phyloP scores from a whole-genome alignment of 53 echinoderm and acorn worm genomes.

The Temnopleurus reevesii region DNA sequence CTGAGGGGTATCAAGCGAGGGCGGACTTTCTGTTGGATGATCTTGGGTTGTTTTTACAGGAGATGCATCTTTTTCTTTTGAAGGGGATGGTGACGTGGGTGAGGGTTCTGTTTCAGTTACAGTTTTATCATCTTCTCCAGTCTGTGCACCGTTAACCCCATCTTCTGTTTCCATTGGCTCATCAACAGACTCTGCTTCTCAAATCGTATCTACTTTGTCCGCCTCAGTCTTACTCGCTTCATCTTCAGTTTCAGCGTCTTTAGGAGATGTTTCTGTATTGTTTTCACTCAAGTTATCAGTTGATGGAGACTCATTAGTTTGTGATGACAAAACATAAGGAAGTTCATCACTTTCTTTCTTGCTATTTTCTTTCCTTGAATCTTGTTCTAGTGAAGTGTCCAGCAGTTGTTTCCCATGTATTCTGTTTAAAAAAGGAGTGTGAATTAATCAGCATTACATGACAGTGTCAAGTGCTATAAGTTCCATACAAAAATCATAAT shows the following conservation, averaged over 20 bases:
- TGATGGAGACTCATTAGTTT: background rate
- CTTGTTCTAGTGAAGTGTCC: background rate
- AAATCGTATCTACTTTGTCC: background rate
- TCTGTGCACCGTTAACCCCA: too few species aligned
- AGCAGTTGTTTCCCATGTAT: background rate
- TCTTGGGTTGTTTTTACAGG: background rate
- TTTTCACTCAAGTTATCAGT: background rate
- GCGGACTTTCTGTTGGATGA: background rate
- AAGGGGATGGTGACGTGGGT: background rate
- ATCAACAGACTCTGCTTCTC: background rate
- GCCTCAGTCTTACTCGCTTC: background rate
- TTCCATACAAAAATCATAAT: too few species aligned
- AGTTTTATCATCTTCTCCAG: too few species aligned
- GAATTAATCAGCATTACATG: background rate
- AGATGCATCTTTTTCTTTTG: background rate
- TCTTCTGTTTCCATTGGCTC: background rate
- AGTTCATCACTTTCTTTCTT: slow-evolving; percentile 34
- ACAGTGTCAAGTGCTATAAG: too few species aligned
- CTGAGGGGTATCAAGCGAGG: background rate
- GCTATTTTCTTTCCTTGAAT: background rate
- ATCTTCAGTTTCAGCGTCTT: background rate
- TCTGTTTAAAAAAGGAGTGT: background rate
- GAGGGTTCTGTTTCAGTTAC: background rate
- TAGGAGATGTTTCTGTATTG: background rate
- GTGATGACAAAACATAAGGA: slow-evolving; percentile 40